Percentiles rank a stretch among this genome's conserved stretches.
Evolutionary conservation across 37 sponge, comb jelly and placozoan species (phyloP).

Genomic region (Ephydatia muelleri): DNA sequence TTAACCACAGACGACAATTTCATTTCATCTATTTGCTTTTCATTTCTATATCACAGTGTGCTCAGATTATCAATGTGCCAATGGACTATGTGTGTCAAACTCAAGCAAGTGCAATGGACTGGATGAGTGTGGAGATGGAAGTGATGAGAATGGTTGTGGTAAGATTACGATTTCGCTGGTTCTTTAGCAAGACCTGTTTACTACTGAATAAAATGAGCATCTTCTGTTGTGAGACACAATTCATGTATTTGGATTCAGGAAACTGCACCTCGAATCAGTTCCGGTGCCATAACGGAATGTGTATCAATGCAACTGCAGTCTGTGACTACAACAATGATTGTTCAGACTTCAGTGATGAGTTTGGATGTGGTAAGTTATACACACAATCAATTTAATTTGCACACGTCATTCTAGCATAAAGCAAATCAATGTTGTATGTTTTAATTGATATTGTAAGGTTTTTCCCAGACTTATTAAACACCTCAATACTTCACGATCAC

Average conservation of each 20-base stretch:
- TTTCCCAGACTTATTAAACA: no score
- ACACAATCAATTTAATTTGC: neutral
- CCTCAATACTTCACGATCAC: no score
- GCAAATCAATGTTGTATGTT: no score
- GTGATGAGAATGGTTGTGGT: neutral
- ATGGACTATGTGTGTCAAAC: neutral
- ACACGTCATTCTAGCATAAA: no score
- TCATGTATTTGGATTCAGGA: neutral
- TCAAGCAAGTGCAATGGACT: neutral
- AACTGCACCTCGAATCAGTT: neutral
- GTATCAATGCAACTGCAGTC: neutral
- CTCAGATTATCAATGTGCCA: neutral
- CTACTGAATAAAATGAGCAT: no score
- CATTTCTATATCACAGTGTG: neutral
- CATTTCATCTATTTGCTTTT: no score
- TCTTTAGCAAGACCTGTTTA: no score
- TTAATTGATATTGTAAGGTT: no score
- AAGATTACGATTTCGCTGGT: no score
- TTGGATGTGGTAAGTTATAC: slow-evolving; percentile 1
- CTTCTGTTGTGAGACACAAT: no score
- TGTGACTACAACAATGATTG: slow-evolving; percentile 16
- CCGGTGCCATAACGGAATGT: neutral
- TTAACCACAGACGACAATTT: no score
- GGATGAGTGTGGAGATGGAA: neutral
- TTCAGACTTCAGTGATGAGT: neutral